Percentiles rank a stretch among this genome's conserved stretches.
Evolutionary conservation across 1,140 invertebrate species (phyloP).

Genomic region (Drosophila biarmipes): DNA sequence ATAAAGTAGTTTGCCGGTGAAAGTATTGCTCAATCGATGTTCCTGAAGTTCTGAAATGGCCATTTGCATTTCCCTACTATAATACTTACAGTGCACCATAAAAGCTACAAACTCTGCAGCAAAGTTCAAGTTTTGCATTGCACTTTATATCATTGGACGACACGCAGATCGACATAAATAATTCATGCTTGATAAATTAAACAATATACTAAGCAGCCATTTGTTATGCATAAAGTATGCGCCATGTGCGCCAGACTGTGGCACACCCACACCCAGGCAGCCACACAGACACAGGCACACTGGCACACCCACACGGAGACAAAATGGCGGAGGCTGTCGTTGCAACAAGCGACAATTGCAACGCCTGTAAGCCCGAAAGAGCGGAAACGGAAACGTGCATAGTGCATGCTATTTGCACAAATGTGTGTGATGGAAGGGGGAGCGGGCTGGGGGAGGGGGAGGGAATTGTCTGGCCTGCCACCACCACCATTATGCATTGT

Average conservation of each 20-base stretch:
- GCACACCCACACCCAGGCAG: slow-evolving; percentile 66
- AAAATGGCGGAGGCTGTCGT: slow-evolving; percentile 45
- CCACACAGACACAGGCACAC: slow-evolving; percentile 55
- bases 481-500: slow-evolving; percentile 31
- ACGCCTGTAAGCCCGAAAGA: slow-evolving; percentile 71
- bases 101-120: slow-evolving; percentile 22
- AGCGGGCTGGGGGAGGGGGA: background rate
- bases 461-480: slow-evolving; percentile 13
- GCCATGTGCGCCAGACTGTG: slow-evolving; percentile 67
- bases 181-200: slow-evolving; percentile 83
- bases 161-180: slow-evolving; percentile 69
- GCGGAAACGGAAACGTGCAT: slow-evolving; percentile 79
- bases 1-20: too few relatives aligned
- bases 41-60: too few relatives aligned
- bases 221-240: slow-evolving; percentile 81
- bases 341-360: slow-evolving; percentile 77
- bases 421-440: slow-evolving; percentile 38
- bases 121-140: slow-evolving; percentile 46
- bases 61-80: background rate
- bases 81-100: slow-evolving; percentile 2
- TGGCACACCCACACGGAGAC: slow-evolving; percentile 18
- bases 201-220: slow-evolving; percentile 78
- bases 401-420: slow-evolving; percentile 79
- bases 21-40: too few relatives aligned
- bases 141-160: slow-evolving; percentile 53